These are phyloP conservation scores for Sphaeramia orbicularis DNA, from an alignment of 2,797 vertebrate species.

Conservation along the genomic window DNA sequence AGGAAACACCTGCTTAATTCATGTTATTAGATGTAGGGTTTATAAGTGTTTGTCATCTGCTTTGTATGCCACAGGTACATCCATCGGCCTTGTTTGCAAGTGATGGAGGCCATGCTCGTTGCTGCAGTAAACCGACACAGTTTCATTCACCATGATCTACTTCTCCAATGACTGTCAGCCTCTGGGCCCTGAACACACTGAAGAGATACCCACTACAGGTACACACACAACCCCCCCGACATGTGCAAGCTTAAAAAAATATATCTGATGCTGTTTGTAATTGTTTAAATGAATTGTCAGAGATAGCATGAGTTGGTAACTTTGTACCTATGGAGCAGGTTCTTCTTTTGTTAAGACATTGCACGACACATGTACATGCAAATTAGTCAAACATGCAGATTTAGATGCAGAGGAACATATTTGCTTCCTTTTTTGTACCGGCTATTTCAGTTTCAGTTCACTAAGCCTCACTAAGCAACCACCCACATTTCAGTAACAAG, in stretches of 20 bases:
- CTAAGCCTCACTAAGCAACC: background rate
- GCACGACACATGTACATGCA: background rate
- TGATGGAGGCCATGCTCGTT: conserved; percentile 96
- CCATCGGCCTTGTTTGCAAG: conserved; percentile 94
- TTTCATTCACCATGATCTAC: conserved; percentile 96
- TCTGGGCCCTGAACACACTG: conserved; percentile 84
- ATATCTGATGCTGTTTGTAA: no score
- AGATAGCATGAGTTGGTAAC: no score
- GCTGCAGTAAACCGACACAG: conserved; percentile 92
- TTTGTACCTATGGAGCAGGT: no score
- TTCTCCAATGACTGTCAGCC: conserved; percentile 95
- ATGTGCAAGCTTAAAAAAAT: background rate
- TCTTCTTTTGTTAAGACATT: no score
- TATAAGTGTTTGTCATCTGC: background rate
- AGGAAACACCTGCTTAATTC: background rate
- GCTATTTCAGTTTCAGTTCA: conserved; percentile 27
- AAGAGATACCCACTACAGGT: conserved; percentile 96
- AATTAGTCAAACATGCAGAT: conserved; percentile 1
- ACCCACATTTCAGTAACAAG: background rate
- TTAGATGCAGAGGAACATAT: conserved; percentile 3
- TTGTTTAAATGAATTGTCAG: no score
- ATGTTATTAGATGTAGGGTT: background rate
- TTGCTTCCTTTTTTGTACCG: conserved; percentile 13
- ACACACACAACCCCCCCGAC: background rate
- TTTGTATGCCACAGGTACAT: conserved; percentile 87